Evolutionary conservation across 2,888 invertebrate genomes (phyloP), one percentile per base, ranked within the genome.

Genomic region (Chydorus sphaericus): DNA sequence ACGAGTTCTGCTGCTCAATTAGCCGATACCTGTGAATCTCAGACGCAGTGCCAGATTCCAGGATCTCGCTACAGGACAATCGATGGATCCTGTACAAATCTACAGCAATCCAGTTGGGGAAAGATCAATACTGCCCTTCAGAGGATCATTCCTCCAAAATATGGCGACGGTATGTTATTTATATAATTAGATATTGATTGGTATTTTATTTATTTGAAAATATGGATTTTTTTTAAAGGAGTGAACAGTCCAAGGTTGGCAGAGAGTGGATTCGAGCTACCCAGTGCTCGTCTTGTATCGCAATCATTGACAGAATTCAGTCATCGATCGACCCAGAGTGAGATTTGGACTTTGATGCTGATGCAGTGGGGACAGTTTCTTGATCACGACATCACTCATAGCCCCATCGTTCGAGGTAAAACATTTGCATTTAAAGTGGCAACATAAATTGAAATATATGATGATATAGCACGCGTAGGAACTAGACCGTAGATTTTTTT

Each of bases 1-100:
- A 68, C 67, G 51, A 60, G 71, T 10, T 60, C 67, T 51, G 65
- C 69, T 58, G 71, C 71, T 0, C 65, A 68, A 26, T 65, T 71
- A 4, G 67, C 65, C 1, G 67, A 70, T 57, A 66, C 67, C 1
- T 72, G 71, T 60, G 68, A 69, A 6, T 54, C 59, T 26, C 59
- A 62, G n/a, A 62, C 63, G 3, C 52, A 56, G 11, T 66, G 66
- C 56, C 61, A 60, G 1, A 39, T 48, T n/a, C 61, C 60, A 0
- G 44, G 44, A n/a, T 61, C 61, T 30, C 70, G 68, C 57, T 69
- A 69, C 59, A 63, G 70, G 26, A 63, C 65, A 0, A 63, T 66
- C 3, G 71, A 71, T 60, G 71, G 70, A 1, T 66, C 66, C 4
- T 71, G 71, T 57, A 71, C 71, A 60, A 71, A 71, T 58, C 60